Evolutionary conservation across 2,113 vertebrate genomes (phyloP).

Genomic region (Meriones unguiculatus): DNA sequence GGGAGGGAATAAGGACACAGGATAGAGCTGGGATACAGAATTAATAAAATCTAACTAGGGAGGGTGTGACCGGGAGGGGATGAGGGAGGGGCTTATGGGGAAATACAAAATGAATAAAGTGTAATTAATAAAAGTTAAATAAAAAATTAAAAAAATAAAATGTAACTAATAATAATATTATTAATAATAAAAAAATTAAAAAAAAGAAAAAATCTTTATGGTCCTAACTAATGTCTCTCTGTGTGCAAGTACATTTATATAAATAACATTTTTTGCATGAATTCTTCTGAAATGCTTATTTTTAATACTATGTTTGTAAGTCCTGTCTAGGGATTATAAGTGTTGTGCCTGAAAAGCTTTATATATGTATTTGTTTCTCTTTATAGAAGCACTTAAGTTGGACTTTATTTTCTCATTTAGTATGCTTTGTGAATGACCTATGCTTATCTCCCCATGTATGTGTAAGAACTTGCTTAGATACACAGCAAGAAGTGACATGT

Average conservation of each 20-base stretch:
- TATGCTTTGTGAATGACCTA: background rate
- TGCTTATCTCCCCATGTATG: background rate
- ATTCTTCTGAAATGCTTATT: conserved; percentile 49
- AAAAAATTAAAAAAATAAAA: too few relatives aligned
- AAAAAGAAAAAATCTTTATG: background rate
- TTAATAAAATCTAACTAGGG: too few relatives aligned
- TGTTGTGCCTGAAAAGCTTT: background rate
- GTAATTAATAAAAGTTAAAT: too few relatives aligned
- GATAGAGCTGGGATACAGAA: too few relatives aligned
- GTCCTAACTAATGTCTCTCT: conserved; percentile 2
- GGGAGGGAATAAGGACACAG: too few relatives aligned
- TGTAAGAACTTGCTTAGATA: background rate
- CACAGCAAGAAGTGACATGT: background rate
- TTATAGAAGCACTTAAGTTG: background rate
- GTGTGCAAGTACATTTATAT: background rate
- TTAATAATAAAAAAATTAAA: too few relatives aligned
- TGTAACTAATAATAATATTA: too few relatives aligned
- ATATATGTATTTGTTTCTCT: conserved; percentile 2
- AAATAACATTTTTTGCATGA: background rate
- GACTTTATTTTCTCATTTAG: conserved; percentile 1
- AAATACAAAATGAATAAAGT: too few relatives aligned
- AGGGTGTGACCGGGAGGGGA: too few relatives aligned
- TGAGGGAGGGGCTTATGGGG: too few relatives aligned
- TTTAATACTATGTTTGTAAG: background rate
- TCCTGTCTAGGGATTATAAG: background rate